Evolutionary conservation across 1,140 invertebrate genomes (phyloP), one percentile per base, ranked within the genome.

Genomic region (Drosophila tristis): DNA sequence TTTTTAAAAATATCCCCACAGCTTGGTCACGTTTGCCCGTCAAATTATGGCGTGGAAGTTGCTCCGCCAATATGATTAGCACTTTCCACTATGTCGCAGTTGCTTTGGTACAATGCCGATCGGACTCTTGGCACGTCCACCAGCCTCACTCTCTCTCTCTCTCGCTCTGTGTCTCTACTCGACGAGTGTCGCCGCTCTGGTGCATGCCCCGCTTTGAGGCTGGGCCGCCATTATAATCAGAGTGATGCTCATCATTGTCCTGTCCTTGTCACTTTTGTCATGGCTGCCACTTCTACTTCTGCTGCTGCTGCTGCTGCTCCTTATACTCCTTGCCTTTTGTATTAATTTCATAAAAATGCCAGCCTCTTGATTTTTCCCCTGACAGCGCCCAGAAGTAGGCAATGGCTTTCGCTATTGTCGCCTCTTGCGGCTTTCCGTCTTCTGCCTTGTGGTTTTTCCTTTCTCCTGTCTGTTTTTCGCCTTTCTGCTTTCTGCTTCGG

Each of bases 341-440:
- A 84, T 89, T 89, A 89, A 89, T 89, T 89, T 89, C 84, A 89
- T 89, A 89, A 89, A 89, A 89, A 89, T 78, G 84, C 74, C 79
- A 77, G 60, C 59, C 66, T 71, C 82, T 87, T 89, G 82, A 87
- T 89, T 82, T 75, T 59, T 35, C 63, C 66, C 78, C 59, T 76
- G 71, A 74, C 84, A 74, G 79, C 61, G 63, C 67, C 64, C 35
- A 62, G 29, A 82, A 89, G 84, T 84, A 84, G 79, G 79, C 84
- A 84, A 76, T 49, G 72, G 45, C 56, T 70, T 70, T 70, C 78
- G 63, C 80, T 87, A 81, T 68, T 68, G 82, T 78, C 64, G 78
- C 70, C 66, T 58, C 45, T 55, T 65, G 76, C 51, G 72, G 76
- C 80, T 73, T 63, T 65, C 60, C 49, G 39, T 44, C 39, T 63